Base-by-base conservation (phyloP, 1,140 invertebrate genomes). In the Penaeus japonicus region DNA sequence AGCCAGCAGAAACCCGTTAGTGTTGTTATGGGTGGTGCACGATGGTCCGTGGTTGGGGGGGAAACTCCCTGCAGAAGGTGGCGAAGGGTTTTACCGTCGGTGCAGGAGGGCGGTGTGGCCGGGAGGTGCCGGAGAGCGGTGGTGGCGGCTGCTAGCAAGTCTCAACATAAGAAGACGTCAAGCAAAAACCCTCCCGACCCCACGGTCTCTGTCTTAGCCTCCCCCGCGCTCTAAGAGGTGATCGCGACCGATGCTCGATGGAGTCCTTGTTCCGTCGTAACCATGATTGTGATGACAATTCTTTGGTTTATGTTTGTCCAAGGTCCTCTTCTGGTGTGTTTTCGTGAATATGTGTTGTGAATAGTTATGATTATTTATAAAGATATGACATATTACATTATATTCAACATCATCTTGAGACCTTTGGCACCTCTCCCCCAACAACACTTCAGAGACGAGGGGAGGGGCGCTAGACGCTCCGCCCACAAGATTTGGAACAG, bases 151-250 rank as follows among this genome's bases (percentile, higher is more conserved):
- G 87, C 80, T 83, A 88, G 87, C 87, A 88, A 88, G 87, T 83
- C 87, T 88, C 87, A 59, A 88, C 87, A 88, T 88, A 88, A 88
- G 87, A 88, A 88, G 87, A 88, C 80, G 87, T 81, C 87, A 88
- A 88, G 87, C 87, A 88, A 88, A 88, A 88, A 88, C 87, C 87
- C 87, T 87, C 87, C 87, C 87, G 59, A 88, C 87, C 87, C 85
- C 85, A 86, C 85, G 85, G 85, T 79, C 77, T 86, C 57, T 87
- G 85, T 87, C 85, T 87, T 87, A 82, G 85, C 85, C 85, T 87
- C 85, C 85, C 87, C 87, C 87, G 80, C 87, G 87, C 87, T 59
- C 87, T 84, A 78, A 88, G 87, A 88, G 87, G 80, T 78, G 65
- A 77, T 77, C 80, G 20, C 79, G 87, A 70, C 87, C 77, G 80